These are phyloP conservation scores for Pseudobourletiella spinata DNA, from an alignment of 1,140 invertebrate genomes.

Conservation along the genomic window DNA sequence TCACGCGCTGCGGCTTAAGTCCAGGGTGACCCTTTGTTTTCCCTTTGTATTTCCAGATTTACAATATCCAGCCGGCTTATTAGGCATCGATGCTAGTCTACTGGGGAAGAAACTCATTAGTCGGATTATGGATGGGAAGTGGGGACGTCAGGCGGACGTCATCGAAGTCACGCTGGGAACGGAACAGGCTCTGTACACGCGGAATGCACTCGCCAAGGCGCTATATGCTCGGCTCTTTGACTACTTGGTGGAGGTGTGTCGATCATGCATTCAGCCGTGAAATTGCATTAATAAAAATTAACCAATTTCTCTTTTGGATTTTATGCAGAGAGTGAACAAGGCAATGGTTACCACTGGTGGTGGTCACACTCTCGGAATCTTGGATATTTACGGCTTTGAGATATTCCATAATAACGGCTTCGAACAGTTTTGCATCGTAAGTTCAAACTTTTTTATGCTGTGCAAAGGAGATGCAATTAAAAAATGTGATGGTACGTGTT, in stretches of 20 bases:
- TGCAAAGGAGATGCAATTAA: no score
- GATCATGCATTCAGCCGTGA: constrained; percentile 4
- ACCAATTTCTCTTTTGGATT: constrained; percentile 2
- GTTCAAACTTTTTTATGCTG: no score
- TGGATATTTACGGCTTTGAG: constrained; percentile 61
- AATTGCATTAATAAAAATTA: no score
- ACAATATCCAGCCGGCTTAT: constrained; percentile 54
- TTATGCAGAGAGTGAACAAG: constrained; percentile 50
- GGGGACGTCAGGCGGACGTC: constrained; percentile 58
- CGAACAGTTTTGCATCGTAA: constrained; percentile 55
- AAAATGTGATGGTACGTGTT: no score
- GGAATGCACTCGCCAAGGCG: constrained; percentile 61
- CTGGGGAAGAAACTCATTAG: constrained; percentile 56
- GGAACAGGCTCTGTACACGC: constrained; percentile 56
- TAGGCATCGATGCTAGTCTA: constrained; percentile 52
- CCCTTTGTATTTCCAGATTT: constrained; percentile 47
- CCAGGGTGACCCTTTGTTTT: neutral
- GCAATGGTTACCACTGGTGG: constrained; percentile 52
- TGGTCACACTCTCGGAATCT: constrained; percentile 50
- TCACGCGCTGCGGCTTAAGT: neutral
- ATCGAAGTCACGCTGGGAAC: constrained; percentile 58
- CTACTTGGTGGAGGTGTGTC: constrained; percentile 55
- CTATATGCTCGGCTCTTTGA: constrained; percentile 62
- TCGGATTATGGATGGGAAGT: constrained; percentile 62
- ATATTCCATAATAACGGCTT: constrained; percentile 63